Conservation (phyloP, 2,797 vertebrate genomes). For the Oreonectes daqikongensis region DNA sequence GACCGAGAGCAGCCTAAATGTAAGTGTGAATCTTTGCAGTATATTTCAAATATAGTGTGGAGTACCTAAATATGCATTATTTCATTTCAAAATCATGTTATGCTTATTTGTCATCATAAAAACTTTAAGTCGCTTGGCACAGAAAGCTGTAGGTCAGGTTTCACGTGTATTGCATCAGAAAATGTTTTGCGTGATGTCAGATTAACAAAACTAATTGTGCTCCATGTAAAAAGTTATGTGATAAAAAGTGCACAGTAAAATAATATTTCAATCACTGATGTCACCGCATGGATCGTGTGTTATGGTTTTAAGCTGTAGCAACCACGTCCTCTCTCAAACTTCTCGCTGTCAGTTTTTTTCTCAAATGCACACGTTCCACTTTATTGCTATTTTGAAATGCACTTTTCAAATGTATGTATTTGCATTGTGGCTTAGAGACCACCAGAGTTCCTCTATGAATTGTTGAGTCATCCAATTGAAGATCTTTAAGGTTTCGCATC, state of each 20-base stretch:
- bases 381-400: neutral
- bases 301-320: too few relatives aligned
- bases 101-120: too few relatives aligned
- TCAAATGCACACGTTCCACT: neutral
- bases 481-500: neutral
- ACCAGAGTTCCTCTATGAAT: neutral
- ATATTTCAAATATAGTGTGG: too few relatives aligned
- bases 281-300: neutral
- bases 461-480: neutral
- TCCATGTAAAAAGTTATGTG: neutral
- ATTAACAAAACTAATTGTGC: neutral
- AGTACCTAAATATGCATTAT: too few relatives aligned
- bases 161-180: neutral
- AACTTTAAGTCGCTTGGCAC: neutral
- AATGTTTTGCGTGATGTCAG: neutral
- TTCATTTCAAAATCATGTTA: too few relatives aligned
- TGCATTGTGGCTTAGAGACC: neutral
- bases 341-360: neutral
- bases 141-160: neutral
- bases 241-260: neutral
- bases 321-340: neutral
- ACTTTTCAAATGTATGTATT: neutral
- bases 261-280: neutral
- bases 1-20: too few relatives aligned
- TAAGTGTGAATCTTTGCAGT: too few relatives aligned